These are phyloP conservation scores for Netta rufina DNA, from an alignment of 2,797 vertebrate genomes.

Conservation along the genomic window DNA sequence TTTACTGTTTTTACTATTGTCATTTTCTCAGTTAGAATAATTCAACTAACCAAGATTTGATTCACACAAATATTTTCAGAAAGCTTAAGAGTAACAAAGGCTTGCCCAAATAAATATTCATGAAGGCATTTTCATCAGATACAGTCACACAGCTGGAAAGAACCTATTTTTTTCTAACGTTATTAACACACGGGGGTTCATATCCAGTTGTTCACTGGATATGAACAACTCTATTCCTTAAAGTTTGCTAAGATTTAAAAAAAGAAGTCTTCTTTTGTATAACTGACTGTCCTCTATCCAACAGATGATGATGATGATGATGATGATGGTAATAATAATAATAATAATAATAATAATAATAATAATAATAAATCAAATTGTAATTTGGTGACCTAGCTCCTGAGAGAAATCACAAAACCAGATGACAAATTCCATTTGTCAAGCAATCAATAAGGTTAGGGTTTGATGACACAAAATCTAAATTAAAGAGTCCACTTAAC, in stretches of 20 bases:
- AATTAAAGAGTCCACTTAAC: conserved; percentile 7
- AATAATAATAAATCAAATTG: neutral
- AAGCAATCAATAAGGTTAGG: conserved; percentile 7
- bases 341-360: neutral
- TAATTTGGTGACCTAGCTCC: neutral
- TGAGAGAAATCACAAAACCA: neutral
- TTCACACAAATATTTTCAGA: neutral
- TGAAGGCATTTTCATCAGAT: neutral
- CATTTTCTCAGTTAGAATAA: neutral
- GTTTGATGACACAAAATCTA: conserved; percentile 34
- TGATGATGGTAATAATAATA: neutral
- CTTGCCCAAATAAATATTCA: neutral
- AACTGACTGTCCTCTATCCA: neutral
- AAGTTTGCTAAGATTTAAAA: neutral
- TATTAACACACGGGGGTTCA: neutral
- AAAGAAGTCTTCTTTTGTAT: neutral
- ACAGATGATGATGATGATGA: neutral
- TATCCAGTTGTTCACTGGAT: neutral
- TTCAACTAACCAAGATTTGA: neutral
- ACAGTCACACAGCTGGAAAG: neutral
- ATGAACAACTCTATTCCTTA: neutral
- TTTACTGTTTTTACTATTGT: neutral
- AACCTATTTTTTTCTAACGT: neutral
- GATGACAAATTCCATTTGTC: conserved; percentile 17
- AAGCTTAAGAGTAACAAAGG: neutral